These are phyloP conservation scores for Uropsilus gracilis DNA, from an alignment of 2,113 vertebrate genomes.

Conservation along the genomic window DNA sequence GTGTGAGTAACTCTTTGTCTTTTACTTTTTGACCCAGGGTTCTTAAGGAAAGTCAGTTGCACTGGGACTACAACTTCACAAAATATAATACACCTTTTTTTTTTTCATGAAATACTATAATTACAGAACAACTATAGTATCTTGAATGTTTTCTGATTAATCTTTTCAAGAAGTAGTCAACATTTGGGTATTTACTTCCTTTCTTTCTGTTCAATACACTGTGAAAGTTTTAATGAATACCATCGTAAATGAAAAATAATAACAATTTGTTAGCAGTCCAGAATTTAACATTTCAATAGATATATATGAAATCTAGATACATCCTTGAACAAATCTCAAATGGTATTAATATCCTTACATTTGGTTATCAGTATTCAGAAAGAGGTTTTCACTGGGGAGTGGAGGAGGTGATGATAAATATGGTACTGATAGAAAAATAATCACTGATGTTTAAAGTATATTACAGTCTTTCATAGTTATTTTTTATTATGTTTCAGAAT, in stretches of 20 bases:
- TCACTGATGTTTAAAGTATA: constrained; percentile 29
- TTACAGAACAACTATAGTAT: no score
- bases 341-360: background rate
- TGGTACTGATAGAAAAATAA: background rate
- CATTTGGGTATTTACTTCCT: background rate
- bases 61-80: background rate
- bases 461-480: background rate
- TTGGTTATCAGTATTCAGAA: background rate
- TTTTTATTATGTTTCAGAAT: constrained; percentile 19
- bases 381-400: rapidly evolving
- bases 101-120: no score
- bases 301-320: background rate
- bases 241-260: background rate
- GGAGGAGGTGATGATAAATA: background rate
- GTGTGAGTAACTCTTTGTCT: background rate
- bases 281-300: background rate
- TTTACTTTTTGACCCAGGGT: background rate
- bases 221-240: background rate
- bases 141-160: constrained; percentile 22
- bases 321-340: constrained; percentile 4
- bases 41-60: constrained; percentile 27
- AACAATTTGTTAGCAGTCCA: background rate
- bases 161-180: background rate
- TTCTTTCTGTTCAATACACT: background rate
- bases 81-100: background rate